A percentile compares a stretch with the other conserved stretches of the same genome.
phyloP scores from a whole-genome alignment of 2,797 vertebrate species.

The Sebastes cheni region DNA sequence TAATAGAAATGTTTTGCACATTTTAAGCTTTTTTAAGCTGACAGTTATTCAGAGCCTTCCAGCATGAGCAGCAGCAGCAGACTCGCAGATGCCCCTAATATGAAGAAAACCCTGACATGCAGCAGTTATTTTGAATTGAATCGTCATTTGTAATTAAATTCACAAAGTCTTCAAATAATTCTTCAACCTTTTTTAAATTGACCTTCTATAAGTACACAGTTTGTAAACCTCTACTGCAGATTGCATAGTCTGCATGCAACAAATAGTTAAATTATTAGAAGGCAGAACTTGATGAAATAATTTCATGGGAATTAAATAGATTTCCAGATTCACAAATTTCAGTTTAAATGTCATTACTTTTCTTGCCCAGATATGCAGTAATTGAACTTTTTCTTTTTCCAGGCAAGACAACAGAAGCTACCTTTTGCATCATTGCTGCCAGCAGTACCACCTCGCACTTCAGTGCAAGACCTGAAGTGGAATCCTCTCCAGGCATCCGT shows the following conservation, averaged over 20 bases:
- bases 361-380: neutral
- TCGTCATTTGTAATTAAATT: neutral
- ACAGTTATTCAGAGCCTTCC: neutral
- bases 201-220: neutral
- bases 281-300: too few species aligned
- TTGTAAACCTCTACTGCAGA: neutral
- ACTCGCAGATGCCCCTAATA: neutral
- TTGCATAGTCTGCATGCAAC: neutral
- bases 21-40: neutral
- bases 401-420: slow-evolving; percentile 88
- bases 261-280: neutral
- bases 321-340: neutral
- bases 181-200: neutral
- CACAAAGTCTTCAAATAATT: neutral
- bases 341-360: neutral
- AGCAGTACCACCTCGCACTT: slow-evolving; percentile 62
- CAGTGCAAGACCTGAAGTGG: slow-evolving; percentile 94
- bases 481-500: slow-evolving; percentile 85
- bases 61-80: neutral
- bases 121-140: neutral
- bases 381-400: neutral
- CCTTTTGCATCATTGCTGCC: slow-evolving; percentile 88
- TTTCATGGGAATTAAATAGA: neutral
- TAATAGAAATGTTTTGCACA: neutral
- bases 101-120: neutral